Evolutionary conservation across 2,888 invertebrate species (phyloP).

Genomic region (Falcaria lacertinaria): DNA sequence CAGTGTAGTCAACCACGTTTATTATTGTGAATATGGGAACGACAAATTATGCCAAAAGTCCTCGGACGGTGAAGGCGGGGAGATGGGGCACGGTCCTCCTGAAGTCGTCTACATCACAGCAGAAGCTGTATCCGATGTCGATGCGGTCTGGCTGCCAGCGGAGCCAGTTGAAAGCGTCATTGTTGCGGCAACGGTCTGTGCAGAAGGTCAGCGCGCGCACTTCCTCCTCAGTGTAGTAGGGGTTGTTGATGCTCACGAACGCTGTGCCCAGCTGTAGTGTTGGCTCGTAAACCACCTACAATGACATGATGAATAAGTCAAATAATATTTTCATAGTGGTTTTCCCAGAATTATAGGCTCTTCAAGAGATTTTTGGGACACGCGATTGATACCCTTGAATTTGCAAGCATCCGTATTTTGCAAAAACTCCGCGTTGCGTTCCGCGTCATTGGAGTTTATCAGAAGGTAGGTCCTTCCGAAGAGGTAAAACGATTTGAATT

Average conservation of each 20-base stretch:
- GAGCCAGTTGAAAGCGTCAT: constrained; percentile 80
- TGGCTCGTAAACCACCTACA: constrained; percentile 77
- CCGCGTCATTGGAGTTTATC: too few relatives aligned
- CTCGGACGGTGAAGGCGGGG: constrained; percentile 71
- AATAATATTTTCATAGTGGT: too few relatives aligned
- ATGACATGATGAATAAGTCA: too few relatives aligned
- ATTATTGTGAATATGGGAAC: neutral
- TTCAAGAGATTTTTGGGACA: too few relatives aligned
- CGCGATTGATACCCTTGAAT: too few relatives aligned
- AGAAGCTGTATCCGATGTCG: constrained; percentile 80
- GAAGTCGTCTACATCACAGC: constrained; percentile 80
- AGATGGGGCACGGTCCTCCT: constrained; percentile 71
- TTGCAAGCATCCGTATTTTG: too few relatives aligned
- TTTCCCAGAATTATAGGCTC: too few relatives aligned
- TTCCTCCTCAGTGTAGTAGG: constrained; percentile 66
- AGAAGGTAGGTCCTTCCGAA: too few relatives aligned
- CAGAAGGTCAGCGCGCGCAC: constrained; percentile 70
- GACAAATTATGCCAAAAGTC: constrained; percentile 45
- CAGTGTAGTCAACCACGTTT: too few relatives aligned
- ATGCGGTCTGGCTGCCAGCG: constrained; percentile 74
- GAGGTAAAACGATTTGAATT: too few relatives aligned
- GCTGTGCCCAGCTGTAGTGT: constrained; percentile 72
- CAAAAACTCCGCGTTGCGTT: too few relatives aligned
- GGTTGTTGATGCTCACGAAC: constrained; percentile 82
- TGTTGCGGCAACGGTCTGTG: constrained; percentile 73